phyloP scores from a whole-genome alignment of 1,140 invertebrate species.

The Listronotus bonariensis region DNA sequence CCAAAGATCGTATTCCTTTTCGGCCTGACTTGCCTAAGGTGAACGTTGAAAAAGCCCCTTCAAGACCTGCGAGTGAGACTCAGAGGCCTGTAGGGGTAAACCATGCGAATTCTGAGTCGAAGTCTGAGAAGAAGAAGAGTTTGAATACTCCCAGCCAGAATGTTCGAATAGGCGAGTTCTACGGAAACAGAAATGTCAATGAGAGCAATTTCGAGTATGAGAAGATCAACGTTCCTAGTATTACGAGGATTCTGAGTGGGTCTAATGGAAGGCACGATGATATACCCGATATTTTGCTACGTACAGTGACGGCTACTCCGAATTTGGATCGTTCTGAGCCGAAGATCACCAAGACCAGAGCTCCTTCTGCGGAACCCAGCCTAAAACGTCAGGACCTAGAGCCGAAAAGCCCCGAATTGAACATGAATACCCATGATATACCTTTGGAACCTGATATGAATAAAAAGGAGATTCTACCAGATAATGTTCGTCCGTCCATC shows the following conservation, averaged over 20 bases:
- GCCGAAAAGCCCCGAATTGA: slow-evolving; percentile 31
- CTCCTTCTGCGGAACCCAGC: slow-evolving; percentile 54
- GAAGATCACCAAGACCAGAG: slow-evolving; percentile 48
- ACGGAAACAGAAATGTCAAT: slow-evolving; percentile 47
- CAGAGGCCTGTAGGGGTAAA: slow-evolving; percentile 31
- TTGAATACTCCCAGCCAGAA: slow-evolving; percentile 72
- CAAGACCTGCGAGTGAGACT: slow-evolving; percentile 29
- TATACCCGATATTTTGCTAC: slow-evolving; percentile 72
- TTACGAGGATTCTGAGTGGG: slow-evolving; percentile 78
- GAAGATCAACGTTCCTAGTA: slow-evolving; percentile 59
- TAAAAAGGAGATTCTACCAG: slow-evolving; percentile 29
- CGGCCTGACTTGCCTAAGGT: slow-evolving; percentile 62
- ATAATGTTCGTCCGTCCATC: slow-evolving; percentile 25
- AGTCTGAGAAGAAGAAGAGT: slow-evolving; percentile 66
- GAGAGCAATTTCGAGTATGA: slow-evolving; percentile 54
- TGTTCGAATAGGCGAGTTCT: slow-evolving; percentile 52
- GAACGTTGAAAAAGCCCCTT: slow-evolving; percentile 47
- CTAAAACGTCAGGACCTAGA: slow-evolving; percentile 57
- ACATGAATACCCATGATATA: slow-evolving; percentile 3
- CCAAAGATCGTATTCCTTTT: slow-evolving; percentile 78
- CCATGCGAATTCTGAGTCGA: slow-evolving; percentile 37
- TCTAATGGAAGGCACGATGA: slow-evolving; percentile 80
- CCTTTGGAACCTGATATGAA: slow-evolving; percentile 12
- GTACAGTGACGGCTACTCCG: slow-evolving; percentile 69
- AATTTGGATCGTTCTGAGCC: slow-evolving; percentile 55